A percentile compares a stretch with the other conserved stretches of the same genome.
These are phyloP conservation scores for Sinhomidia bicolor DNA, from an alignment of 2,888 invertebrate species.

Conservation along the genomic window DNA sequence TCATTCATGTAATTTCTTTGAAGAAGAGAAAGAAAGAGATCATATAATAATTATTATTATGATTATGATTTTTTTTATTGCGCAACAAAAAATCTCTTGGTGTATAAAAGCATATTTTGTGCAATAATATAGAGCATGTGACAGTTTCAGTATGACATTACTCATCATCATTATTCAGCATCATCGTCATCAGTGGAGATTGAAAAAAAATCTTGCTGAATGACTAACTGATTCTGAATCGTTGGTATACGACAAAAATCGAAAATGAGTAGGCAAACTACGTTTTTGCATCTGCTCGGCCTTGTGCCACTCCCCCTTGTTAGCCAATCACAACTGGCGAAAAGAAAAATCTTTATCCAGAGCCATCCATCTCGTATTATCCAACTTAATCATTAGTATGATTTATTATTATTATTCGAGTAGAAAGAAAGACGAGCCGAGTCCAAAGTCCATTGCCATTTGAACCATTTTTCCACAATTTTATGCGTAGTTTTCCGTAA, in stretches of 20 bases:
- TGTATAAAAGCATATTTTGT: background rate
- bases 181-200: background rate
- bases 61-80: background rate
- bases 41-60: background rate
- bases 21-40: background rate
- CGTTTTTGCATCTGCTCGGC: slow-evolving; percentile 34
- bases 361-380: background rate
- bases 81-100: background rate
- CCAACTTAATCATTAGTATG: background rate
- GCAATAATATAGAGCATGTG: slow-evolving; percentile 4
- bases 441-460: slow-evolving; percentile 49
- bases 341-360: slow-evolving; percentile 27
- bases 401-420: background rate
- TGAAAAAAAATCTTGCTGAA: background rate
- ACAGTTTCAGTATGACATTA: background rate
- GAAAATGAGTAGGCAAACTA: background rate
- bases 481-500: slow-evolving; percentile 11
- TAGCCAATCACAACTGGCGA: slow-evolving; percentile 36
- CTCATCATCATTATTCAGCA: background rate
- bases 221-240: slow-evolving; percentile 16
- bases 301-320: slow-evolving; percentile 55
- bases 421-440: slow-evolving; percentile 13
- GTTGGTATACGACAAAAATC: background rate
- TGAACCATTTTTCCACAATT: background rate
- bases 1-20: background rate